Evolutionary conservation across 92 coral and sea anemone genomes (phyloP).

Genomic region (Phymanthus crucifer): DNA sequence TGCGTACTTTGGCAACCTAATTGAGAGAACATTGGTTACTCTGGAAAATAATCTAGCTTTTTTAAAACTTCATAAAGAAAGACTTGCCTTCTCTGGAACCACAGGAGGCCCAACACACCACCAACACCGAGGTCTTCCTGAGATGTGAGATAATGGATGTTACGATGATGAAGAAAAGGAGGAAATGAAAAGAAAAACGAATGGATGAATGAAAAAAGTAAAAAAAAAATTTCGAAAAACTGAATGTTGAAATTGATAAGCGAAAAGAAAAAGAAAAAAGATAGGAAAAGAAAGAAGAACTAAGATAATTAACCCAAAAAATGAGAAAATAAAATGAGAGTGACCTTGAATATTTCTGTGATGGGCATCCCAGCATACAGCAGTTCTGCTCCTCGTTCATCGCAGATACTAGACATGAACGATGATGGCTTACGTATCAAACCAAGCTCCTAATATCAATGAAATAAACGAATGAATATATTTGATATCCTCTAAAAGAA

Average conservation of each 20-base stretch:
- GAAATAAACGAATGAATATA: neutral
- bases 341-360: constrained; percentile 90
- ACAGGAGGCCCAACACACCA: constrained; percentile 93
- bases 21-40: neutral
- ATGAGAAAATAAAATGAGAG: neutral
- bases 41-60: no score
- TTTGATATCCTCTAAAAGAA: neutral
- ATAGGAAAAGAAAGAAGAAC: neutral
- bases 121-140: constrained; percentile 94
- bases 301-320: neutral
- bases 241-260: no score
- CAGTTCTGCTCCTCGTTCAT: constrained; percentile 97
- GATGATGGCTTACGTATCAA: constrained; percentile 98
- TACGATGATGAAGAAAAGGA: neutral
- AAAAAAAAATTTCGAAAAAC: no score
- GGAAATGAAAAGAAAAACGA: neutral
- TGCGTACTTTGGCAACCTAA: constrained; percentile 88
- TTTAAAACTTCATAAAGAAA: neutral
- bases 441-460: constrained; percentile 93
- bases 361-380: constrained; percentile 99
- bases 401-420: constrained; percentile 99
- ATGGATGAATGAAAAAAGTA: neutral
- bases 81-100: constrained; percentile 97
- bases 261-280: no score
- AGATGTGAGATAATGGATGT: neutral